Evolutionary conservation across 2,888 invertebrate species (phyloP).

Genomic region (Conus canariensis): DNA sequence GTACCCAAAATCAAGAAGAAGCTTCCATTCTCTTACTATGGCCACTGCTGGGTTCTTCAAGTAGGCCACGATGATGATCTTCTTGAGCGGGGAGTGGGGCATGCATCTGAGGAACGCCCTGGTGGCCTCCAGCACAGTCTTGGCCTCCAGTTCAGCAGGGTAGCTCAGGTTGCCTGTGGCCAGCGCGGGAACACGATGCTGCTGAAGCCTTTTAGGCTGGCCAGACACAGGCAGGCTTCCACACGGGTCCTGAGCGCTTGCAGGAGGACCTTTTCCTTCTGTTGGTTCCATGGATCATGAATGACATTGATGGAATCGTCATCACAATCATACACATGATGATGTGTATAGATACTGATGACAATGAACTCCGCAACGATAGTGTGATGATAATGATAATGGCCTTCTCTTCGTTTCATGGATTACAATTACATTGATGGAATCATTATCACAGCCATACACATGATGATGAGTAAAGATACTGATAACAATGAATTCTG

Average conservation of each 20-base stretch:
- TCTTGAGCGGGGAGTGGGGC: conserved; percentile 6
- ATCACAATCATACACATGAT: neutral
- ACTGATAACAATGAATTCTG: neutral
- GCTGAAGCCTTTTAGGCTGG: conserved; percentile 10
- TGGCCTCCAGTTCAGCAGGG: neutral
- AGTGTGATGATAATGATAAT: too few relatives aligned
- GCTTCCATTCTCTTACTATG: neutral
- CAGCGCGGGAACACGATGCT: conserved; percentile 28
- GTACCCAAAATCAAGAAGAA: too few relatives aligned
- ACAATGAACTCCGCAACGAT: neutral
- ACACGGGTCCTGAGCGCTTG: neutral
- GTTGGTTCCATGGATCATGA: neutral
- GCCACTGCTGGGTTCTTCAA: neutral
- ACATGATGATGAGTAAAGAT: neutral
- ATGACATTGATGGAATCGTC: neutral
- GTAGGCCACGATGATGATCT: neutral
- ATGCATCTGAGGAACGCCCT: neutral
- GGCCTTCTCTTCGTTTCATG: neutral
- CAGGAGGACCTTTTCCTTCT: neutral
- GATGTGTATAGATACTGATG: neutral
- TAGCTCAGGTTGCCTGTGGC: conserved; percentile 7
- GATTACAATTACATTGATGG: neutral
- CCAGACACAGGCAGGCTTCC: conserved; percentile 18
- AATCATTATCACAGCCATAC: too few relatives aligned
- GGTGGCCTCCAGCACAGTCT: neutral